phyloP scores from a whole-genome alignment of 2,797 vertebrate species.

The Tapirus indicus region DNA sequence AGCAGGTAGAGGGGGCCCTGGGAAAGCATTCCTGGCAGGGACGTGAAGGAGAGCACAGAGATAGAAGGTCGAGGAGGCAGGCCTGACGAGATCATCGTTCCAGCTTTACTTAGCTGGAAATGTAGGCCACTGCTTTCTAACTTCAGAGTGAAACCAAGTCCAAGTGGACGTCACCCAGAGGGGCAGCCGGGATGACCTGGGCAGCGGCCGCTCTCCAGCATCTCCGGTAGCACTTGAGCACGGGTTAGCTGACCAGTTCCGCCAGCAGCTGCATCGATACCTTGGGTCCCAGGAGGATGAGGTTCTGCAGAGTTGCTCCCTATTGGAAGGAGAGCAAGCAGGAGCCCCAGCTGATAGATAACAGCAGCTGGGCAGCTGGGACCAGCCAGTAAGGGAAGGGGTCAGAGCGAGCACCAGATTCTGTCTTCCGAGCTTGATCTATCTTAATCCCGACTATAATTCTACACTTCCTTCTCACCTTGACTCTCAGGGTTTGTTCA shows the following conservation, averaged over 20 bases:
- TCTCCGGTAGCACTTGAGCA: rapidly evolving
- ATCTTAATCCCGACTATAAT: not conserved
- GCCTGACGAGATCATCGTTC: not conserved
- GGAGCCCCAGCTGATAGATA: not conserved
- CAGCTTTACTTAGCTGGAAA: not conserved
- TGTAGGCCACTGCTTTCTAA: constrained; percentile 28
- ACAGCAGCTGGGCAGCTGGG: not conserved
- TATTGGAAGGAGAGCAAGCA: not conserved
- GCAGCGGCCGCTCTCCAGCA: not conserved
- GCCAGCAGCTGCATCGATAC: not conserved
- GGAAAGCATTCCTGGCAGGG: not conserved
- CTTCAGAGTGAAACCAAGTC: constrained; percentile 16
- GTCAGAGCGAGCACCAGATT: not conserved
- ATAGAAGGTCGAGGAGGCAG: not conserved
- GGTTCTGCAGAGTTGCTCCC: not conserved
- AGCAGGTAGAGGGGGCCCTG: not conserved
- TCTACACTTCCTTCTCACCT: not conserved
- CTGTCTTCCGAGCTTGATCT: not conserved
- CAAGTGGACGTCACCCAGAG: not conserved
- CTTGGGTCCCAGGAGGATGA: not conserved
- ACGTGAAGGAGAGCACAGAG: not conserved
- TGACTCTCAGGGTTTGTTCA: not conserved
- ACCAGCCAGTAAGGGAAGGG: not conserved
- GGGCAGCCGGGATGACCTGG: not conserved
- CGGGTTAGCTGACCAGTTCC: not conserved